Evolutionary conservation across 2,888 invertebrate genomes (phyloP).

Genomic region (Blastobasis lacticolella): DNA sequence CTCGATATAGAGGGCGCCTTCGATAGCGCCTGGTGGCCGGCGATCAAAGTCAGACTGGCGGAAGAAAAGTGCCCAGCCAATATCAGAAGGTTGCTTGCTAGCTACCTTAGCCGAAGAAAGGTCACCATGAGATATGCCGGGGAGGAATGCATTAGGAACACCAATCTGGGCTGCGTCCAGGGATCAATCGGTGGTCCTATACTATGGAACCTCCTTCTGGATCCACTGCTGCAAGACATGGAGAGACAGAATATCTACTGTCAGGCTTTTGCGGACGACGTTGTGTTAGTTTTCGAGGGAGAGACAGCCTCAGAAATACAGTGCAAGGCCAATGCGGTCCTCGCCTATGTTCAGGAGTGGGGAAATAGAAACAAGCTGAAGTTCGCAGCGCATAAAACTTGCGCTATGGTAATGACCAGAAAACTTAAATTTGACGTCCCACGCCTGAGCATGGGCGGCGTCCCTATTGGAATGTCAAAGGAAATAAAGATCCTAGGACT

Average conservation of each 20-base stretch:
- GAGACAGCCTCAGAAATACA: not conserved
- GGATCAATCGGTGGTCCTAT: constrained; percentile 9
- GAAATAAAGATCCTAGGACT: not conserved
- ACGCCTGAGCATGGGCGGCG: not conserved
- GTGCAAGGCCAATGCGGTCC: constrained; percentile 1
- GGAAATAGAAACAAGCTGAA: not conserved
- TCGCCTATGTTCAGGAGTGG: constrained; percentile 3
- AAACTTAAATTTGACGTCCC: not conserved
- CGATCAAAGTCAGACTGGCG: not conserved
- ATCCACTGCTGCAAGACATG: constrained; percentile 3
- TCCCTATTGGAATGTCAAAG: not conserved
- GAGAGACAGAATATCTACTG: not conserved
- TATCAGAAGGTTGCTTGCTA: not conserved
- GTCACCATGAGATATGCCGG: constrained; percentile 8
- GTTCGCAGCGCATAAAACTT: not conserved
- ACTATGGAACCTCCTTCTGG: constrained; percentile 11
- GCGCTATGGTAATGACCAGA: not conserved
- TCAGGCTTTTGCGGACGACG: constrained; percentile 8
- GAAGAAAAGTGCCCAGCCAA: not conserved
- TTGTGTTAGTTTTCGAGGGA: not conserved
- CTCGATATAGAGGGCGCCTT: constrained; percentile 8
- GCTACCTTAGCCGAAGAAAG: not conserved
- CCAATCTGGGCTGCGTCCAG: constrained; percentile 10
- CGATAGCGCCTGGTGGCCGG: not conserved
- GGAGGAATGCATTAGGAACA: not conserved